Evolutionary conservation across 2,888 invertebrate species (phyloP).

Genomic region (Parapristionchus giblindavisi): DNA sequence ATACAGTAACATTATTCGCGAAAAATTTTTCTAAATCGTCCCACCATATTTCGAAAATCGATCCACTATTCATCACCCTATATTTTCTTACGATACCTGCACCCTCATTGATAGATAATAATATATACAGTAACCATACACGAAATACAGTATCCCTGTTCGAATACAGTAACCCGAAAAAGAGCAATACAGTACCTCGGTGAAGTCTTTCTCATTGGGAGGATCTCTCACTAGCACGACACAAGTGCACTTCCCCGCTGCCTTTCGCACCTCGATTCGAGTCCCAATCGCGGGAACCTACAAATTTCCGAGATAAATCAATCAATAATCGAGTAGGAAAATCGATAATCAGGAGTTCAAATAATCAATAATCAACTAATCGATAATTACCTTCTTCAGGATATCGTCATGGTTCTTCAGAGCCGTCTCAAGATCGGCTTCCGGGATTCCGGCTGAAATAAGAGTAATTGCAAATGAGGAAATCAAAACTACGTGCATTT

Average conservation of each 20-base stretch:
- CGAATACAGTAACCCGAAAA: no score
- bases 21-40: no score
- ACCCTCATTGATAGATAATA: no score
- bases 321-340: background rate
- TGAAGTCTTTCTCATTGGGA: conserved; percentile 52
- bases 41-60: no score
- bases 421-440: conserved; percentile 53
- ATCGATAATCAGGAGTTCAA: background rate
- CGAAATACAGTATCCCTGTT: no score
- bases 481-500: no score
- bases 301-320: background rate
- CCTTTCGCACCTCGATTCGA: conserved; percentile 38
- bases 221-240: conserved; percentile 53
- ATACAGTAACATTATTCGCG: no score
- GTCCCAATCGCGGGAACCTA: conserved; percentile 51
- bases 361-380: background rate
- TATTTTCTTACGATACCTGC: no score
- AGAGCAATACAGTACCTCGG: conserved; percentile 47
- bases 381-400: conserved; percentile 19
- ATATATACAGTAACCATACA: no score
- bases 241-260: conserved; percentile 41
- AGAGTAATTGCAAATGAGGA: no score
- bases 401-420: conserved; percentile 50
- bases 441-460: conserved; percentile 48
- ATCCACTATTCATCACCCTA: no score